Conservation (phyloP, 53 echinoderm and acorn worm genomes). For the Patiria pectinifera region DNA sequence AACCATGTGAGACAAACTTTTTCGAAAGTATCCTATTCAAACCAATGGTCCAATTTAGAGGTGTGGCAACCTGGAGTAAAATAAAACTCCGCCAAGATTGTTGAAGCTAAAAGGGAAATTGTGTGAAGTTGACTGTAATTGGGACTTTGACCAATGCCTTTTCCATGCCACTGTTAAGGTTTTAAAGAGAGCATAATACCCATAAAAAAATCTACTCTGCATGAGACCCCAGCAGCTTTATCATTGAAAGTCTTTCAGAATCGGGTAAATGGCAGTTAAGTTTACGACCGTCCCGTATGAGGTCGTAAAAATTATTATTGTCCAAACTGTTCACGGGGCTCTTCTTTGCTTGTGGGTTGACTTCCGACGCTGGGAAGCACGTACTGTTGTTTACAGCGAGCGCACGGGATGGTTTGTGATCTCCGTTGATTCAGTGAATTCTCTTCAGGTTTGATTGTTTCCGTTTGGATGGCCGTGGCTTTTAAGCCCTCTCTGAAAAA, state of each 20-base stretch:
- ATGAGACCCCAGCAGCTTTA: neutral
- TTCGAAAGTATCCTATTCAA: neutral
- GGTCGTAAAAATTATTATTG: slow-evolving; percentile 24
- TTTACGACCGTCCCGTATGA: slow-evolving; percentile 19
- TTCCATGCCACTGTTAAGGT: neutral
- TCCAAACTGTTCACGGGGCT: neutral
- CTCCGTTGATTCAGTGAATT: slow-evolving; percentile 28
- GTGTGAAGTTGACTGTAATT: neutral
- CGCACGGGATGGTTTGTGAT: neutral
- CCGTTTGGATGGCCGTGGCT: slow-evolving; percentile 12
- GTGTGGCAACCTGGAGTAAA: neutral
- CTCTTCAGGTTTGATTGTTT: neutral
- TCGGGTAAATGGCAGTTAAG: slow-evolving; percentile 16
- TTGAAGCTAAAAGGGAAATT: neutral
- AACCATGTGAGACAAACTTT: neutral
- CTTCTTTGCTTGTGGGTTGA: neutral
- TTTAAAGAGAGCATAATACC: slow-evolving; percentile 1
- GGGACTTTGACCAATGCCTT: neutral
- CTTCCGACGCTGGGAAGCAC: slow-evolving; percentile 24
- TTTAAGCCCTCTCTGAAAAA: neutral
- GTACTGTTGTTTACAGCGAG: neutral
- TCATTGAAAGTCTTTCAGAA: slow-evolving; percentile 9
- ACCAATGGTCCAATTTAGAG: slow-evolving; percentile 7
- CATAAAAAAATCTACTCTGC: neutral
- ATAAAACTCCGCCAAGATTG: neutral